phyloP scores from a whole-genome alignment of 1,140 invertebrate species.

The Euborellia annulipes region DNA sequence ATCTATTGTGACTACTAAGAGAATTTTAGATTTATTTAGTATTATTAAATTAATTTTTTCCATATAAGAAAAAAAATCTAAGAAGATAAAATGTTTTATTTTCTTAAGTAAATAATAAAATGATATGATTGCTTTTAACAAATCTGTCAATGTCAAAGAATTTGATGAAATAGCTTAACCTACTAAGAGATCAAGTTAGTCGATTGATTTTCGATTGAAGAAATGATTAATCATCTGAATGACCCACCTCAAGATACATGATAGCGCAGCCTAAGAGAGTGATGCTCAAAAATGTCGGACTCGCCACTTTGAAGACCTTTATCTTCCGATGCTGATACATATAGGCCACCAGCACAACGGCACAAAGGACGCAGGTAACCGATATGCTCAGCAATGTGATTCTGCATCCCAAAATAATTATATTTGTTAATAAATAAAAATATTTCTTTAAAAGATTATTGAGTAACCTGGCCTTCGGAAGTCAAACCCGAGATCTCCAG shows the following conservation, averaged over 20 bases:
- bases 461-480: too few relatives aligned
- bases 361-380: constrained; percentile 58
- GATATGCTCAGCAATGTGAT: constrained; percentile 64
- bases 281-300: constrained; percentile 76
- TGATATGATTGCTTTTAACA: too few relatives aligned
- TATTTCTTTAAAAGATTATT: neutral
- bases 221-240: too few relatives aligned
- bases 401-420: constrained; percentile 28
- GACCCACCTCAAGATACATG: constrained; percentile 83
- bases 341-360: constrained; percentile 54
- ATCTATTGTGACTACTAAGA: neutral
- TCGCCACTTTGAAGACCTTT: constrained; percentile 80
- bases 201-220: too few relatives aligned
- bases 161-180: too few relatives aligned
- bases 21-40: constrained; percentile 2
- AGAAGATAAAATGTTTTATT: too few relatives aligned
- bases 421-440: neutral
- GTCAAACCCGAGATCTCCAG: too few relatives aligned
- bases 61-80: too few relatives aligned
- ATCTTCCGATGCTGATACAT: constrained; percentile 63
- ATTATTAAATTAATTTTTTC: too few relatives aligned
- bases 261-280: constrained; percentile 73
- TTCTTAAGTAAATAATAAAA: too few relatives aligned
- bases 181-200: too few relatives aligned
- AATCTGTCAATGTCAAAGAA: too few relatives aligned